Percentiles rank a stretch among this genome's conserved stretches.
phyloP scores from a whole-genome alignment of 1,140 invertebrate genomes.

The Zeugodacus cucurbitae region DNA sequence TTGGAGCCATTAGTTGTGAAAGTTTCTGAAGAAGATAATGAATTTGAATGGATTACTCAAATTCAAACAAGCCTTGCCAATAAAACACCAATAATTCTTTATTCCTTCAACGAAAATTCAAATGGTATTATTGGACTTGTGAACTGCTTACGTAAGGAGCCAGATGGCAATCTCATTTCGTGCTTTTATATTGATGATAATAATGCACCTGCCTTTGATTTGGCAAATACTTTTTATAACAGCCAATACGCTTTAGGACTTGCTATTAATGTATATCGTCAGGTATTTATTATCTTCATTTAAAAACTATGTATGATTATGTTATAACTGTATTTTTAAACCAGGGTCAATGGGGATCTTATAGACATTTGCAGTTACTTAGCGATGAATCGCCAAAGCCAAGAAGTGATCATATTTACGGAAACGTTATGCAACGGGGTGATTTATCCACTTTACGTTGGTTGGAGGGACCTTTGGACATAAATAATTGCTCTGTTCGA shows the following conservation, averaged over 20 bases:
- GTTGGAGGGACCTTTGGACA: conserved; percentile 74
- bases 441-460: conserved; percentile 88
- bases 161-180: conserved; percentile 72
- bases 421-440: conserved; percentile 81
- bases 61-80: conserved; percentile 69
- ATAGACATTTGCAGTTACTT: conserved; percentile 75
- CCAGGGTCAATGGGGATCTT: conserved; percentile 82
- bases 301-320: background rate
- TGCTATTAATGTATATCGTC: conserved; percentile 81
- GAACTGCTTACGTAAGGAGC: conserved; percentile 79
- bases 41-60: conserved; percentile 69
- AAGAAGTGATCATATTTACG: conserved; percentile 74
- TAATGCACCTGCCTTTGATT: conserved; percentile 74
- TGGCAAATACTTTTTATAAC: conserved; percentile 73
- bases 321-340: background rate
- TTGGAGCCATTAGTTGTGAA: conserved; percentile 55
- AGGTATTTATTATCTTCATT: conserved; percentile 63
- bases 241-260: conserved; percentile 78
- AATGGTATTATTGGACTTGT: conserved; percentile 88
- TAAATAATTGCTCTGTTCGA: conserved; percentile 66
- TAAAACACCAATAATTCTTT: conserved; percentile 68
- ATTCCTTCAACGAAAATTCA: conserved; percentile 72
- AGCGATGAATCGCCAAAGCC: conserved; percentile 58
- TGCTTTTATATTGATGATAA: conserved; percentile 75
- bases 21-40: conserved; percentile 56